Evolutionary conservation across 2,888 invertebrate species (phyloP).

Genomic region (Aporophyla nigra): DNA sequence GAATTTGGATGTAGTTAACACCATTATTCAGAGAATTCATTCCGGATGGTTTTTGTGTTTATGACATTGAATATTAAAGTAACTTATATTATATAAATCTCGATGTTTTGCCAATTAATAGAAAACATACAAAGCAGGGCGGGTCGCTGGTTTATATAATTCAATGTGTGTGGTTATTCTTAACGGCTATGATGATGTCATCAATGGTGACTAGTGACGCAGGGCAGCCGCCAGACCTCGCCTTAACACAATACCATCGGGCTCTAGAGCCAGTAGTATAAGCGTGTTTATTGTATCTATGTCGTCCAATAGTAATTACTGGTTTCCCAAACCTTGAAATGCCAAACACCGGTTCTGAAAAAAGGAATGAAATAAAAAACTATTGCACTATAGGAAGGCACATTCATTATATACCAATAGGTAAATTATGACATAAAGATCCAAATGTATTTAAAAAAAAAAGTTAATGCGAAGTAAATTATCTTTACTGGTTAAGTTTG

Average conservation of each 20-base stretch:
- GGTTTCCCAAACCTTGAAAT: slow-evolving; percentile 46
- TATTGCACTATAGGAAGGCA: not conserved
- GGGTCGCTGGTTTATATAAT: not conserved
- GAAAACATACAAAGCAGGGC: not conserved
- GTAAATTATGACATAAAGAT: not conserved
- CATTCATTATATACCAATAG: not conserved
- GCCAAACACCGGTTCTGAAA: slow-evolving; percentile 37
- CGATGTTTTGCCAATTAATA: not conserved
- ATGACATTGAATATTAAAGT: not conserved
- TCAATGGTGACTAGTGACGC: slow-evolving; percentile 49
- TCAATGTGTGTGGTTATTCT: slow-evolving; percentile 26
- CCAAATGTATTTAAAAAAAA: not conserved
- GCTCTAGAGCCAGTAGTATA: slow-evolving; percentile 57
- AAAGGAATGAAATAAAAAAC: not conserved
- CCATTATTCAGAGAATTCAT: not conserved
- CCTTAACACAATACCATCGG: slow-evolving; percentile 68
- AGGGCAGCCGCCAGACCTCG: slow-evolving; percentile 68
- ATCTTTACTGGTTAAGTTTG: not conserved
- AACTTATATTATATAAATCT: not conserved
- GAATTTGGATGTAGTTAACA: not conserved
- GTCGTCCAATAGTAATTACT: slow-evolving; percentile 41
- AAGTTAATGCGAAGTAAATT: not conserved
- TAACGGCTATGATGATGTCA: slow-evolving; percentile 20
- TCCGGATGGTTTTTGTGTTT: not conserved
- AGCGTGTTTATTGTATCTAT: slow-evolving; percentile 54